These are phyloP conservation scores for Daphoenositta chrysoptera DNA, from an alignment of 2,113 vertebrate genomes.

Conservation along the genomic window DNA sequence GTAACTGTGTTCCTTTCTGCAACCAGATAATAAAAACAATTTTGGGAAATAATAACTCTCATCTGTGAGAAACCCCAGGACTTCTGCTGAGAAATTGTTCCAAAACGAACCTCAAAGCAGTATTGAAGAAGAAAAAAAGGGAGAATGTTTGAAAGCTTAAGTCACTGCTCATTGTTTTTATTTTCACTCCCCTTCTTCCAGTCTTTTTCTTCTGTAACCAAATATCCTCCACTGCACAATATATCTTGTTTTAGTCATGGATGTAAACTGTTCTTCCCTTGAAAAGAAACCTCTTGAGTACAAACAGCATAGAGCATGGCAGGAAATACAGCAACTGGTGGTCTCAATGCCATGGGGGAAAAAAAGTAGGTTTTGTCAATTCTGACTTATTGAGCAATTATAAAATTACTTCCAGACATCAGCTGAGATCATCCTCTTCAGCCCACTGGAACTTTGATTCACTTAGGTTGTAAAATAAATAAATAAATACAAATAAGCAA, in stretches of 20 bases:
- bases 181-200: not conserved
- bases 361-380: constrained; percentile 17
- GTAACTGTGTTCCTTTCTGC: not conserved
- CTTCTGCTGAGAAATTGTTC: not conserved
- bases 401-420: constrained; percentile 49
- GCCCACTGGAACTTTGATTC: not conserved
- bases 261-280: not conserved
- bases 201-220: not conserved
- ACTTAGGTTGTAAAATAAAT: constrained; percentile 4
- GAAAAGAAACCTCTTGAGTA: not conserved
- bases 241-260: not conserved
- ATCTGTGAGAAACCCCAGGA: not conserved
- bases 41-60: not conserved
- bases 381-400: constrained; percentile 17
- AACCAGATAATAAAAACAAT: not conserved
- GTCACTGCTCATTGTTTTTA: not conserved
- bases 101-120: not conserved
- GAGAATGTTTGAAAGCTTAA: not conserved
- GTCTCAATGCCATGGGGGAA: not conserved
- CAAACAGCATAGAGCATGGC: not conserved
- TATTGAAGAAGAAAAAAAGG: not conserved
- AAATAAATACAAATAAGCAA: constrained; percentile 22
- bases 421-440: constrained; percentile 33
- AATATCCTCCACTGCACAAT: not conserved
- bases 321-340: constrained; percentile 5